Evolutionary conservation across 2,113 vertebrate genomes (phyloP).

Genomic region (Microcebus griseorufus): DNA sequence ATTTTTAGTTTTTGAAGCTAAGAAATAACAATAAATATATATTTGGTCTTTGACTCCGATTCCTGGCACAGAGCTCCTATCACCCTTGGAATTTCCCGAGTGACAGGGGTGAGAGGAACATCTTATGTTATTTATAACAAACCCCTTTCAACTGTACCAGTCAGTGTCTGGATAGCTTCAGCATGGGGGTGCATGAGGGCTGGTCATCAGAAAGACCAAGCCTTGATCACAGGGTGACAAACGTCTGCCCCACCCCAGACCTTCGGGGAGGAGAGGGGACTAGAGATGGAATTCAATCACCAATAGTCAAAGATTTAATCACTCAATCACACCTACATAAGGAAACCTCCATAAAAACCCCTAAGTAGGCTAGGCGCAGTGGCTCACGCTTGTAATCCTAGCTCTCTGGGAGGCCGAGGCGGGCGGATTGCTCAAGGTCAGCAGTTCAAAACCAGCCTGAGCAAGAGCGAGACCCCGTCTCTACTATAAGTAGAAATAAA

Average conservation of each 20-base stretch:
- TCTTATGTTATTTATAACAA: neutral
- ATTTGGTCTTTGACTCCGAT: neutral
- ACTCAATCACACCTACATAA: neutral
- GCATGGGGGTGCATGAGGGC: neutral
- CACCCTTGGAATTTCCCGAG: neutral
- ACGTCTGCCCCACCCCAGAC: neutral
- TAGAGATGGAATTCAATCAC: neutral
- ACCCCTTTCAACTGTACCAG: neutral
- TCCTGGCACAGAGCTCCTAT: neutral
- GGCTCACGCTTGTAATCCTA: too few relatives aligned
- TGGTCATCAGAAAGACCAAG: neutral
- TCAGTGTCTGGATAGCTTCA: neutral
- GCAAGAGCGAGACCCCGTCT: too few relatives aligned
- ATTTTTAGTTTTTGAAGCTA: neutral
- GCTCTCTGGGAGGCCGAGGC: too few relatives aligned
- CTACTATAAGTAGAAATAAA: too few relatives aligned
- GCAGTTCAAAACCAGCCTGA: too few relatives aligned
- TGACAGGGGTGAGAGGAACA: neutral
- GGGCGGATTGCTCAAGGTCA: too few relatives aligned
- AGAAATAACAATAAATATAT: neutral
- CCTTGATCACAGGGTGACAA: neutral
- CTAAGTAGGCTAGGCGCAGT: too few relatives aligned
- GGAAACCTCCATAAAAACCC: neutral
- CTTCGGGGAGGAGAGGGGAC: neutral
- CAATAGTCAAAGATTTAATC: neutral